Evolutionary conservation across 2,888 invertebrate species (phyloP), one percentile per base, ranked within the genome.

Genomic region (Argyresthia albistria): DNA sequence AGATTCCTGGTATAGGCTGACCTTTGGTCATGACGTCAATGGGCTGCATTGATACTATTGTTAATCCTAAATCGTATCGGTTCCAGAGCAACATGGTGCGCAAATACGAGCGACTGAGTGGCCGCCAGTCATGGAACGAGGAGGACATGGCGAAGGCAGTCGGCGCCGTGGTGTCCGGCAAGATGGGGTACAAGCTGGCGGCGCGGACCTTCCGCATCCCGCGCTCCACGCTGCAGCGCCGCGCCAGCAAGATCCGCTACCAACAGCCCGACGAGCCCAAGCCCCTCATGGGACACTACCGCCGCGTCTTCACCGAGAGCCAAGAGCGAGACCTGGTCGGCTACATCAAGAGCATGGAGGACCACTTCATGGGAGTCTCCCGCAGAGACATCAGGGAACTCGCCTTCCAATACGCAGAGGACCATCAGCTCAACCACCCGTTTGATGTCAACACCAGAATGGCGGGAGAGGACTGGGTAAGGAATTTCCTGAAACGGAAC

Each of bases 401-500:
- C n/a, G 88, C 84, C 16, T 89, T 83, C 59, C 84, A 89, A 58
- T 84, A 88, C 56, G 88, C 88, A 1, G 86, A 81, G 60, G 86
- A 82, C 60, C 76, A 88, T 60, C 63, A 76, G 35, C 61, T 86
- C 14, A 80, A 81, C 60, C 83, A 88, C 59, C 84, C 83, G 7
- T 88, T 87, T 58, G 87, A 87, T 53, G 76, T 77, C 1, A 84
- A 87, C 69, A 73, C 78, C 43, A 69, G 83, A 51, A 88, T 88
- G 83, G 88, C 88, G 0, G 88, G 88, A 25, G 80, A 83, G 59
- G 87, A 88, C 58, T 88, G 88, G 88, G 81, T 88, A 14, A 74
- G 82, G 59, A 87, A 87, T 58, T 89, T 88, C 65, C 64, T 88
- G 16, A 88, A 87, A 55, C 65, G 88, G 54, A 83, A 88, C 57